Conservation (phyloP, 2,797 vertebrate genomes). For the Notoglanidium macrostoma region DNA sequence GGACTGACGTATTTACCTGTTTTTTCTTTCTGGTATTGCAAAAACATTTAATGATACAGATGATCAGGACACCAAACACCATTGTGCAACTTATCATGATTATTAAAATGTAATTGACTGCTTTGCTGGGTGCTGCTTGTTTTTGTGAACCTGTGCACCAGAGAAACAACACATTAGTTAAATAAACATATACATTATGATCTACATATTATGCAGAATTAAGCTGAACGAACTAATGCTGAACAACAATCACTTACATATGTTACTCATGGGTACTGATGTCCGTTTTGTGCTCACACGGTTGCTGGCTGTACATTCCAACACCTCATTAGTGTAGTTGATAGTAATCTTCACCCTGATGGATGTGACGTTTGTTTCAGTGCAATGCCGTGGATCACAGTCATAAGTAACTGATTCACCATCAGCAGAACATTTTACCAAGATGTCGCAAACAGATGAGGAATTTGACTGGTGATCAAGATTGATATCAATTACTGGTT, state of each 20-base stretch:
- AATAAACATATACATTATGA: not conserved
- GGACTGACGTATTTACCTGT: conserved; percentile 6
- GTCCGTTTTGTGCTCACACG: conserved; percentile 16
- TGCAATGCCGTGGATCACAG: conserved; percentile 21
- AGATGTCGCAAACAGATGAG: not conserved
- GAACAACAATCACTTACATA: conserved; percentile 22
- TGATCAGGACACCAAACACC: not conserved
- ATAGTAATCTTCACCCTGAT: conserved; percentile 10
- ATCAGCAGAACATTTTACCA: conserved; percentile 31
- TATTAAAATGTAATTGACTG: not conserved
- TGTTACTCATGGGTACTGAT: not conserved
- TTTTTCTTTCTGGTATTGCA: not conserved
- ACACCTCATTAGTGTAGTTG: not conserved
- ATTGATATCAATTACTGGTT: not conserved
- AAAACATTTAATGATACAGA: not conserved
- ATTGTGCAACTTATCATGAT: not conserved
- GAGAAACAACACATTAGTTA: not conserved
- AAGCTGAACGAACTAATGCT: not conserved
- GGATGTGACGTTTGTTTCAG: not conserved
- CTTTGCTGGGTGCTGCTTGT: accelerated
- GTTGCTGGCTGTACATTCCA: conserved; percentile 37
- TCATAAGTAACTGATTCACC: not conserved
- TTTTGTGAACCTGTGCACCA: conserved; percentile 21
- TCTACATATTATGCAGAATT: not conserved
- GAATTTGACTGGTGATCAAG: not conserved